These are phyloP conservation scores for Metallyticus violacea DNA, from an alignment of 2,888 invertebrate genomes.

Conservation along the genomic window DNA sequence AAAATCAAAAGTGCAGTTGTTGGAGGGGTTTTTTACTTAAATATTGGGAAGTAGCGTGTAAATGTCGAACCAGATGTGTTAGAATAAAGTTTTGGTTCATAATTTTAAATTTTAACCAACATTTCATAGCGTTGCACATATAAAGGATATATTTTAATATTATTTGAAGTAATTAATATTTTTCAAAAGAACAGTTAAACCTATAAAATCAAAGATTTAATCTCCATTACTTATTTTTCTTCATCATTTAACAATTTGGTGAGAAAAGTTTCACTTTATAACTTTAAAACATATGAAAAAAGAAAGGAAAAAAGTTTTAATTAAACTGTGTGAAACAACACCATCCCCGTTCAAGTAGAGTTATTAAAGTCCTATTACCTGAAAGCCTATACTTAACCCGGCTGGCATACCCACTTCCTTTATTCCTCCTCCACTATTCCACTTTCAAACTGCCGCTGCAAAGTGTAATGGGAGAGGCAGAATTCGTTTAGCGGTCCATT, in stretches of 20 bases:
- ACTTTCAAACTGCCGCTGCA: background rate
- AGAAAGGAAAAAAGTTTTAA: background rate
- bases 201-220: too few species aligned
- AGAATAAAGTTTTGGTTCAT: too few species aligned
- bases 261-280: background rate
- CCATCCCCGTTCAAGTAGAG: background rate
- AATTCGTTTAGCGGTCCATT: background rate
- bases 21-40: too few species aligned
- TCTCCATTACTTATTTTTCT: background rate
- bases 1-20: too few species aligned
- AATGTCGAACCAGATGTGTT: too few species aligned
- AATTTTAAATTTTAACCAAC: too few species aligned
- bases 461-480: background rate
- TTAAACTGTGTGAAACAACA: background rate
- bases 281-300: background rate
- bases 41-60: too few species aligned
- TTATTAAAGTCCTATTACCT: background rate
- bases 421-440: background rate
- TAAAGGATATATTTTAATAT: too few species aligned
- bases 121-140: too few species aligned
- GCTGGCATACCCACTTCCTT: background rate
- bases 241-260: background rate
- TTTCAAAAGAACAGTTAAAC: too few species aligned
- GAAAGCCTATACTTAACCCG: background rate
- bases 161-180: too few species aligned